Percentiles rank a stretch among this genome's conserved stretches.
These are phyloP conservation scores for Hippocampus zosterae DNA, from an alignment of 2,113 vertebrate genomes.

Conservation along the genomic window DNA sequence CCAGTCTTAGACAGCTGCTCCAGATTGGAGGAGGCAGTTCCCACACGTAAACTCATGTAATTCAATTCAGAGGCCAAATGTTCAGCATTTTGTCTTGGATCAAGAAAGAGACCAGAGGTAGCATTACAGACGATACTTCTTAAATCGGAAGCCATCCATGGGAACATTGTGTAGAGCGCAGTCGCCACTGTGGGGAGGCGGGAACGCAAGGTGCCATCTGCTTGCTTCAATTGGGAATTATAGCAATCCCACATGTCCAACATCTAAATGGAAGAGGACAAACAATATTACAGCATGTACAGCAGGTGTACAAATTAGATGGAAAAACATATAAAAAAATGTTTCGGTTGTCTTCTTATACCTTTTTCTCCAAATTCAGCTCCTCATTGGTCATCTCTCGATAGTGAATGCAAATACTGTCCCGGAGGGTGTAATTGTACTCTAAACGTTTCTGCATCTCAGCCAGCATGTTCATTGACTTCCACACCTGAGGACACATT, in stretches of 20 bases:
- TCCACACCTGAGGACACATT: constrained; percentile 63
- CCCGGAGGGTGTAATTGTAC: constrained; percentile 67
- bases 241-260: constrained; percentile 70
- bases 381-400: constrained; percentile 55
- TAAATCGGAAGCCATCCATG: constrained; percentile 54
- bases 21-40: constrained; percentile 44
- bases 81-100: constrained; percentile 67
- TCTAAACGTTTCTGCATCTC: constrained; percentile 63
- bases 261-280: constrained; percentile 59
- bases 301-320: not conserved
- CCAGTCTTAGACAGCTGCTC: constrained; percentile 59
- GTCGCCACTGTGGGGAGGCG: constrained; percentile 56
- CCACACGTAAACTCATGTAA: constrained; percentile 46
- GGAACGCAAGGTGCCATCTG: constrained; percentile 58
- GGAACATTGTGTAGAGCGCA: constrained; percentile 64
- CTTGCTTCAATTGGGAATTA: constrained; percentile 61
- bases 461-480: constrained; percentile 49
- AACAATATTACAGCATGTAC: not conserved
- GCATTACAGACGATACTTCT: constrained; percentile 49
- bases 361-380: constrained; percentile 64
- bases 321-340: not conserved
- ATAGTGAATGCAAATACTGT: constrained; percentile 55
- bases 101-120: constrained; percentile 66
- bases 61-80: constrained; percentile 61
- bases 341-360: constrained; percentile 36